Base-by-base conservation (phyloP, 1,140 invertebrate genomes). In the Philotrypesis tridentata region DNA sequence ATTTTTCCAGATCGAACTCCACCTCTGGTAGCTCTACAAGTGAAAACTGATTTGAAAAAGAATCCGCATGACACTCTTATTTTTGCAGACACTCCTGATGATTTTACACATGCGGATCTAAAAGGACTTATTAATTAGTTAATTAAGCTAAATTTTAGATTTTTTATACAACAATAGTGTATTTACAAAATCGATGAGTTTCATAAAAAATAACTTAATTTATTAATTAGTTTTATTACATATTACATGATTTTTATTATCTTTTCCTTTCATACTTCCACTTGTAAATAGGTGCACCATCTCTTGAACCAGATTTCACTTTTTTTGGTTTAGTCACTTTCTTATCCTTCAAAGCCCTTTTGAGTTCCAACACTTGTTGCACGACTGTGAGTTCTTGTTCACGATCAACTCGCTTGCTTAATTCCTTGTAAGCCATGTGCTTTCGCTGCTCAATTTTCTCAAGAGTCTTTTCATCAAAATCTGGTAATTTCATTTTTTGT, bases 251-350 rank as follows among this genome's bases (percentile, higher is more conserved):
- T 68, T 55, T n/a, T 5, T 0, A 78, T 88, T 77, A 92, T 77
- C 85, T 86, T 91, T 98, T 98, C 79, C 98, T 93, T 89, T 97
- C 94, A 88, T 95, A 97, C 84, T 95, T 95, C 94, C 97, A 99
- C 88, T 95, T 93, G 89, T 97, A 98, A 11, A 98, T 92, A 1
- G 97, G 96, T 8, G 97, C 94, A 23, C 93, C 89, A 37, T 93
- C 88, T 84, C 95, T 95, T 0, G 95, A 95, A 5, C 94, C 97
- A 21, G 91, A 89, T 83, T 93, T 91, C 0, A 98, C 85, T 86
- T 93, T 93, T 90, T 93, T 96, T 1, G 94, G 96, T 86, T 94
- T 94, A 83, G 92, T 91, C 63, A 90, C 87, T 86, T 92, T 94
- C 87, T 92, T 95, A 87, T 95, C 95, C 78, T 95, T 93, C 11